phyloP scores from a whole-genome alignment of 2,113 vertebrate genomes.

The Hoplias malabaricus region DNA sequence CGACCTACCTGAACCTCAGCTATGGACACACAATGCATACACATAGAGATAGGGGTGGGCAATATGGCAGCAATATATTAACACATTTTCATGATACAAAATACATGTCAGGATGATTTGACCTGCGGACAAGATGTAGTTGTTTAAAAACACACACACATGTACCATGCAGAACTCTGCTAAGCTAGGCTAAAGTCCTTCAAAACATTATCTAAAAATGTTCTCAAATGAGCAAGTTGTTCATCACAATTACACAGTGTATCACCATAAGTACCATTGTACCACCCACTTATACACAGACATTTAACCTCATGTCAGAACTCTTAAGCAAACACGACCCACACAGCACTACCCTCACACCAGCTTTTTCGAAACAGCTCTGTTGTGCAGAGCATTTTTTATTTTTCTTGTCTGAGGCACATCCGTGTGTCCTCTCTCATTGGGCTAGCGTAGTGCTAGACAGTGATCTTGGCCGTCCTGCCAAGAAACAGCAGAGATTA shows the following conservation, averaged over 20 bases:
- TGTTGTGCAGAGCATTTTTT: slow-evolving; percentile 22
- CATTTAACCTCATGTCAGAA: slow-evolving; percentile 39
- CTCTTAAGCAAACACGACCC: slow-evolving; percentile 21
- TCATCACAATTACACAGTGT: too few species aligned
- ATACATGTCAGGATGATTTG: too few species aligned
- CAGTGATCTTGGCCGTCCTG: not conserved
- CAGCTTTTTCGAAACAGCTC: slow-evolving; percentile 61
- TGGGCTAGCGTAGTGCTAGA: not conserved
- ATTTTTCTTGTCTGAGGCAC: slow-evolving; percentile 38
- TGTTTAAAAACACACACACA: slow-evolving; percentile 16
- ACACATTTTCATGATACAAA: too few species aligned
- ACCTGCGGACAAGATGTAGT: too few species aligned
- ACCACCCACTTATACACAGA: slow-evolving; percentile 5
- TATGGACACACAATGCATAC: slow-evolving; percentile 64
- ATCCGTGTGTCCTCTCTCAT: slow-evolving; percentile 5
- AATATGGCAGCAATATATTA: too few species aligned
- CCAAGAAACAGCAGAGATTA: not conserved
- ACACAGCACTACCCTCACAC: slow-evolving; percentile 57
- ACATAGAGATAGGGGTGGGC: too few species aligned
- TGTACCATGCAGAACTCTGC: too few species aligned
- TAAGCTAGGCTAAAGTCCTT: too few species aligned
- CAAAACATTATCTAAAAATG: too few species aligned
- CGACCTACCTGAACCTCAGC: slow-evolving; percentile 59
- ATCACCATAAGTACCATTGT: too few species aligned
- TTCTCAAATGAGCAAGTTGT: too few species aligned